Conservation (phyloP, 2,113 vertebrate species). For the Martes martes region DNA sequence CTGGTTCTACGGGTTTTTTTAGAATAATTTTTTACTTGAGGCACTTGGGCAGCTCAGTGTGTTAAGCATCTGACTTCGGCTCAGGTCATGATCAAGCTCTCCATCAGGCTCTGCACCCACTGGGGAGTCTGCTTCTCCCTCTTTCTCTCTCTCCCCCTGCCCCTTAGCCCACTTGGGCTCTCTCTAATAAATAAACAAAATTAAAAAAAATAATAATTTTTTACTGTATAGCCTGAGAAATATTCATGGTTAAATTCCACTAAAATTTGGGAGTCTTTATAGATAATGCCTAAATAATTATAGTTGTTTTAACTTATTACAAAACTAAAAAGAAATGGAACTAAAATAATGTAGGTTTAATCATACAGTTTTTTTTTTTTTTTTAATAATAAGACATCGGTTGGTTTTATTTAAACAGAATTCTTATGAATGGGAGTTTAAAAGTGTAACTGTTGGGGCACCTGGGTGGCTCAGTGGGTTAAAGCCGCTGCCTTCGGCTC, state of each 20-base stretch:
- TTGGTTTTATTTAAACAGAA: not conserved
- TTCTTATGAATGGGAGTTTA: constrained; percentile 5
- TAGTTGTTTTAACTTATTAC: not conserved
- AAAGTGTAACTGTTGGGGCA: not conserved
- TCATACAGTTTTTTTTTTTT: not conserved
- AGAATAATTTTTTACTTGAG: not conserved
- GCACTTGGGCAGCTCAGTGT: not conserved
- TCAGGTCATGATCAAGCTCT: not conserved
- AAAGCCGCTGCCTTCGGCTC: too few relatives aligned
- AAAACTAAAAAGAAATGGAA: not conserved
- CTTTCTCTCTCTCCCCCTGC: not conserved
- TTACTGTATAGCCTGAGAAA: not conserved
- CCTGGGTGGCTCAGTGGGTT: too few relatives aligned
- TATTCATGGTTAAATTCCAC: not conserved
- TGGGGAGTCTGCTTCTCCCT: not conserved
- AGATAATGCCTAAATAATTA: not conserved
- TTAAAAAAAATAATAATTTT: not conserved
- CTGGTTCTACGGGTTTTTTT: not conserved
- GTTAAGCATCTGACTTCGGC: not conserved
- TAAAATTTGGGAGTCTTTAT: not conserved
- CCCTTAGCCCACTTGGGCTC: not conserved
- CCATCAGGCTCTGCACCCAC: not conserved
- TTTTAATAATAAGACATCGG: not conserved
- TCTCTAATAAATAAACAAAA: not conserved
- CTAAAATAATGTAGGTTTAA: not conserved